Percentiles rank a stretch among this genome's conserved stretches.
Evolutionary conservation across 2,797 vertebrate genomes (phyloP).

Genomic region (Cuculus canorus): DNA sequence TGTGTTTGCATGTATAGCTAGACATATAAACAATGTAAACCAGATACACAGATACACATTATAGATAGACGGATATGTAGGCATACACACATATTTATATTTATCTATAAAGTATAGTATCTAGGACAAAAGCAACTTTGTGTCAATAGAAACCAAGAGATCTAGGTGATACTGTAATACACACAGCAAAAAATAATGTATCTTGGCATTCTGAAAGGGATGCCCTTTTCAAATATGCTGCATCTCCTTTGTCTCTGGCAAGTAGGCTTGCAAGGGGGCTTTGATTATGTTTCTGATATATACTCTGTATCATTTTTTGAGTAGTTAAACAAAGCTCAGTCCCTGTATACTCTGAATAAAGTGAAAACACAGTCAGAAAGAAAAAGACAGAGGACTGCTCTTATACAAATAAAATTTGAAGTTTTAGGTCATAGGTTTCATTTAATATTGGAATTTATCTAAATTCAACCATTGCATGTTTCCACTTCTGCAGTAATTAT

Average conservation of each 20-base stretch:
- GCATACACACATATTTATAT: neutral
- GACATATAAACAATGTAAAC: neutral
- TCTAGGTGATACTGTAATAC: neutral
- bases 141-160: neutral
- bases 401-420: neutral
- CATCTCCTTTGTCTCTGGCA: conserved; percentile 31
- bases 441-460: neutral
- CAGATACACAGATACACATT: neutral
- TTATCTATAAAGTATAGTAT: neutral
- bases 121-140: neutral
- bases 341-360: neutral
- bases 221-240: conserved; percentile 17
- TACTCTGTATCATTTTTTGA: neutral
- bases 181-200: neutral
- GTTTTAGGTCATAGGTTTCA: neutral
- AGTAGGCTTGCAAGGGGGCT: neutral
- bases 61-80: neutral
- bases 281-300: neutral
- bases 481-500: neutral
- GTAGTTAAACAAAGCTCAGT: neutral
- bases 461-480: neutral
- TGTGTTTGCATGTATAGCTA: neutral
- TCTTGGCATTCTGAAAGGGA: conserved; percentile 6
- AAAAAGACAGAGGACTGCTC: neutral
- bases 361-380: neutral